A percentile compares a stretch with the other conserved stretches of the same genome.
Evolutionary conservation across 1,140 invertebrate species (phyloP).

Genomic region (Drosophila nannoptera): DNA sequence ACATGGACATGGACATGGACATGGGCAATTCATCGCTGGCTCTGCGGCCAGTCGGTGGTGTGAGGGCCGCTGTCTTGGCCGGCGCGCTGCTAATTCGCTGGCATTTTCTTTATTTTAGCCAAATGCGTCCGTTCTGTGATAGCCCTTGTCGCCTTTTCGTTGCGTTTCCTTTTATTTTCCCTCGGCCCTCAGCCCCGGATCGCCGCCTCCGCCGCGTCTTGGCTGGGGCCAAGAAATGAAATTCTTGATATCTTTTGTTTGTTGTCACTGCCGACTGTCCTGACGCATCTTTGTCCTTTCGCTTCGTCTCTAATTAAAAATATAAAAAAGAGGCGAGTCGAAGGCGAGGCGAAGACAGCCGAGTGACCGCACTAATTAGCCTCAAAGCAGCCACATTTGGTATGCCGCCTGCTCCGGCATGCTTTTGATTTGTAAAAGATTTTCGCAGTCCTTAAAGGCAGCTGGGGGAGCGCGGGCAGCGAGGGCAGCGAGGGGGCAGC

Average conservation of each 20-base stretch:
- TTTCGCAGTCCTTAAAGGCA: slow-evolving; percentile 51
- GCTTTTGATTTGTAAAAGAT: slow-evolving; percentile 77
- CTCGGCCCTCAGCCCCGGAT: slow-evolving; percentile 25
- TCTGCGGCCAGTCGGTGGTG: slow-evolving; percentile 4
- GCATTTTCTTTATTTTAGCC: slow-evolving; percentile 76
- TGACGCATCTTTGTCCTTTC: slow-evolving; percentile 73
- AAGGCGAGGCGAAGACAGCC: slow-evolving; percentile 29
- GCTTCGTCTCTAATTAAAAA: slow-evolving; percentile 72
- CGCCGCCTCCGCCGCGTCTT: slow-evolving; percentile 42
- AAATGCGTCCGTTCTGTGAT: slow-evolving; percentile 69
- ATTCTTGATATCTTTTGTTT: slow-evolving; percentile 78
- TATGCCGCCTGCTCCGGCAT: slow-evolving; percentile 42
- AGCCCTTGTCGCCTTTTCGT: slow-evolving; percentile 56
- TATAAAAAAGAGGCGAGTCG: slow-evolving; percentile 30
- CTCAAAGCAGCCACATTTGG: slow-evolving; percentile 72
- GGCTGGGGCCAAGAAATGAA: slow-evolving; percentile 64
- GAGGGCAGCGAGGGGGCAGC: background rate
- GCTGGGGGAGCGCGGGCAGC: background rate
- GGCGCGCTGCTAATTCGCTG: slow-evolving; percentile 65
- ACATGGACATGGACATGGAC: slow-evolving; percentile 53
- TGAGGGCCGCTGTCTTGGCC: slow-evolving; percentile 18
- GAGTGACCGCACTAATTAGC: slow-evolving; percentile 74
- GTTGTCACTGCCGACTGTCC: slow-evolving; percentile 67
- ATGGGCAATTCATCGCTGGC: slow-evolving; percentile 64
- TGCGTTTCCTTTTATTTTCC: slow-evolving; percentile 23